Evolutionary conservation across 2,888 invertebrate species (phyloP).

Genomic region (Sminthurinus aureus): DNA sequence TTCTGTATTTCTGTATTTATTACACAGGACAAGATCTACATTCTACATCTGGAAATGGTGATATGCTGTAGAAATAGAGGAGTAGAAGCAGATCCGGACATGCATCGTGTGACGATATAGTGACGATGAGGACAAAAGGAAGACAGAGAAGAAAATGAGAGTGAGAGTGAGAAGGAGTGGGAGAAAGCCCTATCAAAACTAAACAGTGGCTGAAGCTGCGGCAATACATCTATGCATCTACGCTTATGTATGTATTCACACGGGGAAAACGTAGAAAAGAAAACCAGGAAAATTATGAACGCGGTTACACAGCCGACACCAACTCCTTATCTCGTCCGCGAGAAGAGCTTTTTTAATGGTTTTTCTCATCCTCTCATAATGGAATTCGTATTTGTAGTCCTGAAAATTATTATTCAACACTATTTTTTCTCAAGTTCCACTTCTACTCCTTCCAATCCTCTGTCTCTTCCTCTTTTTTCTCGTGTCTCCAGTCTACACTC

Average conservation of each 20-base stretch:
- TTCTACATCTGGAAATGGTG: not conserved
- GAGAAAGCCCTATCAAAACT: slow-evolving; percentile 14
- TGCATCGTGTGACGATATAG: not conserved
- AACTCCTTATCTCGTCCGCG: slow-evolving; percentile 44
- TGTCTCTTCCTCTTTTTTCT: slow-evolving; percentile 8
- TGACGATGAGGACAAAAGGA: not conserved
- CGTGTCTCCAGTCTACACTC: not conserved
- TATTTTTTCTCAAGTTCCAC: slow-evolving; percentile 41
- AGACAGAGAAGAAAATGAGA: slow-evolving; percentile 1
- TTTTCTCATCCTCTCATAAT: slow-evolving; percentile 52
- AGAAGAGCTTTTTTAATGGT: slow-evolving; percentile 48
- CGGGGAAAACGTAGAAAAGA: slow-evolving; percentile 27
- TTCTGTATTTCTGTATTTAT: too few species aligned
- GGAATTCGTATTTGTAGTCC: slow-evolving; percentile 50
- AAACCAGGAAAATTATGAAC: slow-evolving; percentile 45
- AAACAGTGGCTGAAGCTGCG: too few species aligned
- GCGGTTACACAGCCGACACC: slow-evolving; percentile 40
- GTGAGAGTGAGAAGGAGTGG: not conserved
- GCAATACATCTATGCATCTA: not conserved
- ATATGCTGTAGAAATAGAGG: not conserved
- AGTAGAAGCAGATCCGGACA: not conserved
- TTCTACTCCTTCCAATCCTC: not conserved
- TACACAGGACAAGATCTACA: not conserved
- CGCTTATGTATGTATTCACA: not conserved
- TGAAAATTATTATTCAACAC: slow-evolving; percentile 47